These are phyloP conservation scores for Turnix velox DNA, from an alignment of 2,113 vertebrate species.

Conservation along the genomic window DNA sequence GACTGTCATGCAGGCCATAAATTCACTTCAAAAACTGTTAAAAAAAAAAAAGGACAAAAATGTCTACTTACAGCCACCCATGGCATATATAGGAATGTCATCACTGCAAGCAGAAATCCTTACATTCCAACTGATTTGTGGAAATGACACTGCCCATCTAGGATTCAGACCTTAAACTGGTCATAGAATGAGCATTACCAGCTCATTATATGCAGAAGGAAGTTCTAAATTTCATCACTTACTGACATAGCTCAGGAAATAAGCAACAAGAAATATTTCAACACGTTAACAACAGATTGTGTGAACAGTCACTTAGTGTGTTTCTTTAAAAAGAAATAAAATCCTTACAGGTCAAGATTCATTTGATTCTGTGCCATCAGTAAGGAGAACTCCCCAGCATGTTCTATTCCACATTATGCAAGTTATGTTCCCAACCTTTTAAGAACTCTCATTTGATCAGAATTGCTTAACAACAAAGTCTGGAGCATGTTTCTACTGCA, in stretches of 20 bases:
- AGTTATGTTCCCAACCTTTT: not conserved
- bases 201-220: constrained; percentile 29
- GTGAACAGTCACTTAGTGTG: not conserved
- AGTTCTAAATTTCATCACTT: constrained; percentile 54
- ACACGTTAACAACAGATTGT: not conserved
- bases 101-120: not conserved
- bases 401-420: not conserved
- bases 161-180: not conserved
- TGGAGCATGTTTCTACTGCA: not conserved
- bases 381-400: not conserved
- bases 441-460: not conserved
- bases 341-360: not conserved
- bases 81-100: not conserved
- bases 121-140: not conserved
- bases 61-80: constrained; percentile 60
- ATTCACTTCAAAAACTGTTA: not conserved
- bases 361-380: not conserved
- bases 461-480: too few species aligned
- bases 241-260: constrained; percentile 44
- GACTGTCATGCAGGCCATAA: not conserved
- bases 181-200: not conserved
- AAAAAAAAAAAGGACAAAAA: not conserved
- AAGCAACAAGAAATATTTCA: constrained; percentile 37
- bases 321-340: not conserved
- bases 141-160: not conserved